A percentile compares a stretch with the other conserved stretches of the same genome.
Conservation (phyloP, 2,113 vertebrate species). For the Channa argus region DNA sequence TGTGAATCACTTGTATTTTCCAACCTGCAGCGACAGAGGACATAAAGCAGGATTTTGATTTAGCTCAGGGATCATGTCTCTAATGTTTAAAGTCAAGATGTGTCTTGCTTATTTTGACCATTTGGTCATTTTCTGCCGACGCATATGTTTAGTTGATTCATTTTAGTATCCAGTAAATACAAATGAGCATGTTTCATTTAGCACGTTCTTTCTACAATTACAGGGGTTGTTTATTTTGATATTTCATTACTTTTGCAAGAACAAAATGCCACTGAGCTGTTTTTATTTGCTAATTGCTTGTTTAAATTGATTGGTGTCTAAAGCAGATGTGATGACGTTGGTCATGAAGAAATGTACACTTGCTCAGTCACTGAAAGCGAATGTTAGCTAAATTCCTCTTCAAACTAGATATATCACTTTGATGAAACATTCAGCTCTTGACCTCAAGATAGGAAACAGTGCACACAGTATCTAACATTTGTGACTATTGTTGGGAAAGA, state of each 20-base stretch:
- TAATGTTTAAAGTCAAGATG: background rate
- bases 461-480: constrained; percentile 14
- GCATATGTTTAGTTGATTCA: background rate
- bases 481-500: background rate
- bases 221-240: background rate
- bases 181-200: background rate
- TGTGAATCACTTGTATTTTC: background rate
- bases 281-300: constrained; percentile 5
- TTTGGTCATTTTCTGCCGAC: too few species aligned
- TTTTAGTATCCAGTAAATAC: background rate
- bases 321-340: background rate
- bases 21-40: background rate
- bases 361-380: background rate
- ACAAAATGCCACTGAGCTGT: background rate
- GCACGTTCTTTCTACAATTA: background rate
- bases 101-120: too few species aligned
- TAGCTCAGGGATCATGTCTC: background rate
- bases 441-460: constrained; percentile 18
- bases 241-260: background rate
- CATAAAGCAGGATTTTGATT: constrained; percentile 4
- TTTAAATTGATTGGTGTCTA: background rate
- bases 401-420: constrained; percentile 2
- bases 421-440: constrained; percentile 4
- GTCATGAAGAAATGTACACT: constrained; percentile 7
- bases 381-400: background rate